Conservation (phyloP, 2,888 invertebrate species). For the Lochmaea crataegi region DNA sequence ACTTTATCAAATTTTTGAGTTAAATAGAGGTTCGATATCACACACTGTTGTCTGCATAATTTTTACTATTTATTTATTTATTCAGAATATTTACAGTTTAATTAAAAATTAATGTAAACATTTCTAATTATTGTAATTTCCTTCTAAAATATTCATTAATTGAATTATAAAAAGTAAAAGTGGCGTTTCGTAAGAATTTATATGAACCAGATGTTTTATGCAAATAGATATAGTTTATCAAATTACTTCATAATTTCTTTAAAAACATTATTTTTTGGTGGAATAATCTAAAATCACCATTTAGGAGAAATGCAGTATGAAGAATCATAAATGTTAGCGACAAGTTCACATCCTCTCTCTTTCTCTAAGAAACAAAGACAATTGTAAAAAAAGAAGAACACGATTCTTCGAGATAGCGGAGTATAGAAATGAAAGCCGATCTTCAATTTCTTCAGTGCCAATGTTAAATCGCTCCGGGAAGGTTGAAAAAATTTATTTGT, state of each 20-base stretch:
- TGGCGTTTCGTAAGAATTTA: constrained; percentile 1
- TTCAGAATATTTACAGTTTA: too few species aligned
- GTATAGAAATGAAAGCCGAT: constrained; percentile 62
- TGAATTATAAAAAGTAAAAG: constrained; percentile 22
- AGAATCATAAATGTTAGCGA: constrained; percentile 43
- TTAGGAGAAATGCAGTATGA: constrained; percentile 42
- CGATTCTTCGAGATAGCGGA: constrained; percentile 40
- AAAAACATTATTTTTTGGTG: constrained; percentile 29
- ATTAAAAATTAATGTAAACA: not conserved
- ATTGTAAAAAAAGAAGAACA: constrained; percentile 44
- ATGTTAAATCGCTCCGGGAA: constrained; percentile 39
- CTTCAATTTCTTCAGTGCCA: constrained; percentile 60
- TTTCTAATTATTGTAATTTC: not conserved
- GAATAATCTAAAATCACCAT: constrained; percentile 17
- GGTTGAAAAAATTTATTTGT: constrained; percentile 26
- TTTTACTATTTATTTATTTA: too few species aligned
- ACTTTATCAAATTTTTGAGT: too few species aligned
- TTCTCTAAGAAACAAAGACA: constrained; percentile 43
- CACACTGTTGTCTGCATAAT: too few species aligned
- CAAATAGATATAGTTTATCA: not conserved
- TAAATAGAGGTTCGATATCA: too few species aligned
- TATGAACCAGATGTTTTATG: constrained; percentile 17
- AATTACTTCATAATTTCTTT: not conserved
- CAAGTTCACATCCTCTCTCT: constrained; percentile 43
- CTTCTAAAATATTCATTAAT: not conserved